Evolutionary conservation across 2,113 vertebrate species (phyloP).

Genomic region (Toxotes chatareus): DNA sequence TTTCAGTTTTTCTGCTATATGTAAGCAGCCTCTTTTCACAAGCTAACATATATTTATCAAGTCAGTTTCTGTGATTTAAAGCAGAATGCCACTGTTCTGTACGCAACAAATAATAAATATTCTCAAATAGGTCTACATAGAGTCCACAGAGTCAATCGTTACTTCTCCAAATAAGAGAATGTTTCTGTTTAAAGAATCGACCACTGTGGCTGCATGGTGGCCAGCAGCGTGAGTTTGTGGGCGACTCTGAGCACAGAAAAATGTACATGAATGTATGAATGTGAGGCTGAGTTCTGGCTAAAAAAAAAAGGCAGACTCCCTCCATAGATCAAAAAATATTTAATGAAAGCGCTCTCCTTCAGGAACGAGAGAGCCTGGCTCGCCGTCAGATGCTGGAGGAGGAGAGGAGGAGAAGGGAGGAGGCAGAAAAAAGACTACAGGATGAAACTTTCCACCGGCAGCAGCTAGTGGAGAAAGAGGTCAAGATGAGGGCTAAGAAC

Average conservation of each 20-base stretch:
- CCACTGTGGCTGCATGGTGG: neutral
- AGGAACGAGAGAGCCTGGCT: constrained; percentile 92
- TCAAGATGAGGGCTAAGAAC: constrained; percentile 95
- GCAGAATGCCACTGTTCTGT: too few relatives aligned
- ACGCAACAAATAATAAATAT: too few relatives aligned
- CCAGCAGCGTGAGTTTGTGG: constrained; percentile 3
- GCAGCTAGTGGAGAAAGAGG: constrained; percentile 95
- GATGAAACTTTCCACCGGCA: constrained; percentile 90
- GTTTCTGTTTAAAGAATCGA: neutral
- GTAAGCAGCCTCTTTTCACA: neutral
- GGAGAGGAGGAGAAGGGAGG: constrained; percentile 91
- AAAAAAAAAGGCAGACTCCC: neutral
- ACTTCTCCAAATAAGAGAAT: constrained; percentile 4
- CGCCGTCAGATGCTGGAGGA: constrained; percentile 93
- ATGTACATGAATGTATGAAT: constrained; percentile 53
- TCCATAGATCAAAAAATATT: constrained; percentile 42
- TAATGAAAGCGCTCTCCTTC: constrained; percentile 43
- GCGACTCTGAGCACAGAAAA: constrained; percentile 7
- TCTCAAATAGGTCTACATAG: too few relatives aligned
- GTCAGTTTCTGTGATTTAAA: neutral
- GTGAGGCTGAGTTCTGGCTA: neutral
- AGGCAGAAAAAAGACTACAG: constrained; percentile 91
- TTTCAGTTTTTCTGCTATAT: neutral
- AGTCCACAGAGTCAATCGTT: neutral
- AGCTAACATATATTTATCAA: neutral